phyloP scores from a whole-genome alignment of 2,797 vertebrate genomes.

The Enteromius viviparus region DNA sequence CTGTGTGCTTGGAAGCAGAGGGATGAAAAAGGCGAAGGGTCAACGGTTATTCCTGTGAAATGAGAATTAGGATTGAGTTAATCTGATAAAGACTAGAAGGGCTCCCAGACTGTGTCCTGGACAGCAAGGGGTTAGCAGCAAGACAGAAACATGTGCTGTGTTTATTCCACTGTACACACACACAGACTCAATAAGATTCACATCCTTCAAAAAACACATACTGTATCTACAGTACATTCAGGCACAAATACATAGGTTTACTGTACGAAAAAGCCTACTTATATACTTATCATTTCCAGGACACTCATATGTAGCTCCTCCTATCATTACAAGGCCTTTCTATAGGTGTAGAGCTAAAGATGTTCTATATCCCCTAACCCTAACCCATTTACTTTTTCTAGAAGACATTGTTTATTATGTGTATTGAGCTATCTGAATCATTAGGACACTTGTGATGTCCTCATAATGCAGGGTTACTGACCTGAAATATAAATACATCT shows the following conservation, averaged over 20 bases:
- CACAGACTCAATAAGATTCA: slow-evolving; percentile 33
- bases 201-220: slow-evolving; percentile 21
- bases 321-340: neutral
- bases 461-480: neutral
- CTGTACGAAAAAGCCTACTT: slow-evolving; percentile 14
- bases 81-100: slow-evolving; percentile 65
- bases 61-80: slow-evolving; percentile 83
- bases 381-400: neutral
- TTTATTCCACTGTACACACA: slow-evolving; percentile 50
- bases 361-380: neutral
- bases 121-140: slow-evolving; percentile 72
- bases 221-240: neutral
- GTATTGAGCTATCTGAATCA: neutral
- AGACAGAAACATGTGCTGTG: slow-evolving; percentile 70
- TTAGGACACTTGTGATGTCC: neutral
- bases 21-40: slow-evolving; percentile 67
- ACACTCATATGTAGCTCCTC: neutral
- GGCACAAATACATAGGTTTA: slow-evolving; percentile 23
- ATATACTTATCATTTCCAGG: neutral
- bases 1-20: slow-evolving; percentile 51
- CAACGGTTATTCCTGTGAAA: slow-evolving; percentile 85
- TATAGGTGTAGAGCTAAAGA: neutral
- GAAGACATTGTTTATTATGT: neutral
- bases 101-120: slow-evolving; percentile 72
- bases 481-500: neutral